phyloP scores from a whole-genome alignment of 2,888 invertebrate species.

The Plebejus argus region DNA sequence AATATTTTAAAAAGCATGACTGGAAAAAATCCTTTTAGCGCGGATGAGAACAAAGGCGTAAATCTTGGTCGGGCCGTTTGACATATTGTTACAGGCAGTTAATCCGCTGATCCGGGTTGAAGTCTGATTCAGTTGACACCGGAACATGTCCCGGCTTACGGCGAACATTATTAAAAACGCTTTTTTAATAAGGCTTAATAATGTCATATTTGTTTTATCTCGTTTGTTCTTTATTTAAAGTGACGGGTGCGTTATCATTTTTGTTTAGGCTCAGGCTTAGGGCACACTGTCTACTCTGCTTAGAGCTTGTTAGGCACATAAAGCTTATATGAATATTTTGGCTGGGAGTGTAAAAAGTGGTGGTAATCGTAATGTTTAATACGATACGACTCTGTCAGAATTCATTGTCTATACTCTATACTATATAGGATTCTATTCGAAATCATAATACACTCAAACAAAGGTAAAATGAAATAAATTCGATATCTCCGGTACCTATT shows the following conservation, averaged over 20 bases:
- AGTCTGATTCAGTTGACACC: constrained; percentile 60
- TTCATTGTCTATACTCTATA: too few relatives aligned
- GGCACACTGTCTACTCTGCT: too few relatives aligned
- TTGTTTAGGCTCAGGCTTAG: not conserved
- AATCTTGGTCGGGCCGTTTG: constrained; percentile 69
- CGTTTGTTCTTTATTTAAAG: not conserved
- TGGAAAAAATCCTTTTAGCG: constrained; percentile 55
- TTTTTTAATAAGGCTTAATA: constrained; percentile 26
- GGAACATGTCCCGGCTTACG: constrained; percentile 41
- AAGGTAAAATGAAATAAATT: not conserved
- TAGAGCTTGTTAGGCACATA: too few relatives aligned
- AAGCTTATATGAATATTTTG: too few relatives aligned
- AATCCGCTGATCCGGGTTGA: constrained; percentile 71
- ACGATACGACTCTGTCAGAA: too few relatives aligned
- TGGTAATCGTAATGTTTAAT: not conserved
- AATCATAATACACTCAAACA: not conserved
- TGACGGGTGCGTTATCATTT: not conserved
- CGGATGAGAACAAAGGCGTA: constrained; percentile 66
- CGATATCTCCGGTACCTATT: not conserved
- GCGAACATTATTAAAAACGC: constrained; percentile 15
- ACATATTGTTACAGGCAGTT: constrained; percentile 74
- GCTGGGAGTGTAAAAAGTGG: too few relatives aligned
- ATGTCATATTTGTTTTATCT: constrained; percentile 33
- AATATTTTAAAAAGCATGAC: constrained; percentile 35
- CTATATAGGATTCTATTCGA: not conserved